Evolutionary conservation across 2,888 invertebrate species (phyloP), one percentile per base, ranked within the genome.

Genomic region (Acronicta aceris): DNA sequence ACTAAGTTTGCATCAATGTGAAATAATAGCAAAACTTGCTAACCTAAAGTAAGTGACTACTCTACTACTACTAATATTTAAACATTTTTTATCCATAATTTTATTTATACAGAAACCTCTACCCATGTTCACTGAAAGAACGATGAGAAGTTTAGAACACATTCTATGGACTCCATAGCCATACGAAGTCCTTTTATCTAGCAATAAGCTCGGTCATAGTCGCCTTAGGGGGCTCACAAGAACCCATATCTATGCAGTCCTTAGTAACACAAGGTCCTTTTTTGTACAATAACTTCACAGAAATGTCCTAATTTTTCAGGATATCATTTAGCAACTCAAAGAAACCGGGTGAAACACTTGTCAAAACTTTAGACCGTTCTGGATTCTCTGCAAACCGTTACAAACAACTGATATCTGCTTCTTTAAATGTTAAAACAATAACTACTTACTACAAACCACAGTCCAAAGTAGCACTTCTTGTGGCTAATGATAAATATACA

Each of bases 401-500:
- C 52, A 82, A 74, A 56, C 67, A 86, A 33, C 78, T 88, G 38
- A 15, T 92, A 0, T 57, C 73, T 0, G 78, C 81, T 16, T 84
- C 77, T 0, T 48, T 51, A n/a, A 77, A 53, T 5, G 55, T 79
- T 10, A 88, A 86, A 80, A 79, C 84, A 0, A 80, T 88, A n/a
- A 65, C 75, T 1, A 87, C 86, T n/a, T 91, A 85, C 53, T 92
- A 91, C 67, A 85, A 77, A 54, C 94, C 93, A 0, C 78, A 84
- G 41, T 72, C 89, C 1, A 95, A 95, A 84, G 81, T 95, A 16
- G 95, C 95, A 1, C 86, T 95, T 55, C 79, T 95, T 0, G 88
- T 95, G 54, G 94, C 90, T 0, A 95, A 95, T 67, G 89, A 93
- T 33, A 89, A 87, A 74, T 95, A 95, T 62, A 71, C 72, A 27